Percentiles rank a stretch among this genome's conserved stretches.
These are phyloP conservation scores for Gadopsis marmoratus DNA, from an alignment of 2,797 vertebrate genomes.

Conservation along the genomic window DNA sequence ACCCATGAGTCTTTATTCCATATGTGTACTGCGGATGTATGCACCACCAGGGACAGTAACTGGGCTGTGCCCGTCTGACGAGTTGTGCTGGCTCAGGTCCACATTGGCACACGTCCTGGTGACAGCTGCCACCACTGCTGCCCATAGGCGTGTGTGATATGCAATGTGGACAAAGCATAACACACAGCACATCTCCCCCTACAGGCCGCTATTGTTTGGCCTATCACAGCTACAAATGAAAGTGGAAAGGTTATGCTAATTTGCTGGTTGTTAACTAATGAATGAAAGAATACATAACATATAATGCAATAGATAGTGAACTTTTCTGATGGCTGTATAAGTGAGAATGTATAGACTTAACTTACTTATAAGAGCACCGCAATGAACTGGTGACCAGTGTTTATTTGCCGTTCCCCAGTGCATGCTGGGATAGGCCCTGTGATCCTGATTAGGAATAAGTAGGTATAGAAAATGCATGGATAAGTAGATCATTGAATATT, in stretches of 20 bases:
- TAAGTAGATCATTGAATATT: not conserved
- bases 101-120: conserved; percentile 48
- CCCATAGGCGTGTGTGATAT: conserved; percentile 37
- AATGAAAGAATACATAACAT: conserved; percentile 9
- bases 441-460: not conserved
- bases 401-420: not conserved
- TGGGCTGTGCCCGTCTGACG: conserved; percentile 11
- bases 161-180: conserved; percentile 51
- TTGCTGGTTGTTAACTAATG: conserved; percentile 25
- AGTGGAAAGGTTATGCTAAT: conserved; percentile 37
- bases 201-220: conserved; percentile 36
- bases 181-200: conserved; percentile 36
- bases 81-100: conserved; percentile 38
- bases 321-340: not conserved
- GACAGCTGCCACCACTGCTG: conserved; percentile 57
- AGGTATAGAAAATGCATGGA: not conserved
- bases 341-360: not conserved
- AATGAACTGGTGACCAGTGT: not conserved
- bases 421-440: not conserved
- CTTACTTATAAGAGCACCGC: not conserved
- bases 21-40: not conserved
- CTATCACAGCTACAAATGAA: conserved; percentile 34
- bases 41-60: not conserved
- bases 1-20: not conserved
- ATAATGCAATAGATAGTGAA: not conserved